Percentiles rank a stretch among this genome's conserved stretches.
phyloP scores from a whole-genome alignment of 2,888 invertebrate species.

The Heliconius ethilla region DNA sequence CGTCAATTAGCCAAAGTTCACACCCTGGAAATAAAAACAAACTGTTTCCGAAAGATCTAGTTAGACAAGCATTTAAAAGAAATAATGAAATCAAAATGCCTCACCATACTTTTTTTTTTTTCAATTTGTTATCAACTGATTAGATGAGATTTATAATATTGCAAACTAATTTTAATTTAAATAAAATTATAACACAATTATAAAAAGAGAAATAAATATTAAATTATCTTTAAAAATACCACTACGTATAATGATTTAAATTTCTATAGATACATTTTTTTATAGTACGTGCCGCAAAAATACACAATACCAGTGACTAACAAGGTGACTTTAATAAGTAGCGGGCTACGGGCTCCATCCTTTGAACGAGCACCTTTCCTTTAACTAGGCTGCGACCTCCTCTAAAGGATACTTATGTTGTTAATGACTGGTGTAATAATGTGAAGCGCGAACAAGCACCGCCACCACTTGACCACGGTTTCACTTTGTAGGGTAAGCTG shows the following conservation, averaged over 20 bases:
- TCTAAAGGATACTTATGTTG: conserved; percentile 22
- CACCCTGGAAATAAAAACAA: not conserved
- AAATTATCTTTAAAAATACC: not conserved
- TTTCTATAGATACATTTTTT: not conserved
- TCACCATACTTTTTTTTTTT: too few species aligned
- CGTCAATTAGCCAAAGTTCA: not conserved
- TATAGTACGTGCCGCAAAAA: not conserved
- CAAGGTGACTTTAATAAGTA: conserved; percentile 18
- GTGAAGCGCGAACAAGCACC: conserved; percentile 21
- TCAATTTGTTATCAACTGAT: not conserved
- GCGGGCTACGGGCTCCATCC: conserved; percentile 3
- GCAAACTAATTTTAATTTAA: not conserved
- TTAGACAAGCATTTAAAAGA: not conserved
- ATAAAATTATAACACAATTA: not conserved
- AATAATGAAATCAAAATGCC: not conserved
- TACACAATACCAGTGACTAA: not conserved
- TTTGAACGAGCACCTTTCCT: conserved; percentile 17
- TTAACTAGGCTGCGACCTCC: conserved; percentile 35
- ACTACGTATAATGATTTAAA: not conserved
- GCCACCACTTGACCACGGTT: conserved; percentile 22
- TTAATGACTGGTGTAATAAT: conserved; percentile 27
- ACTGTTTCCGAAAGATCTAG: not conserved
- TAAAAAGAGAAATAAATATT: too few species aligned
- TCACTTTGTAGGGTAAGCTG: too few species aligned
- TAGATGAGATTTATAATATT: not conserved